These are phyloP conservation scores for Meiosimyza platycephala DNA, from an alignment of 2,888 invertebrate species.

Conservation along the genomic window DNA sequence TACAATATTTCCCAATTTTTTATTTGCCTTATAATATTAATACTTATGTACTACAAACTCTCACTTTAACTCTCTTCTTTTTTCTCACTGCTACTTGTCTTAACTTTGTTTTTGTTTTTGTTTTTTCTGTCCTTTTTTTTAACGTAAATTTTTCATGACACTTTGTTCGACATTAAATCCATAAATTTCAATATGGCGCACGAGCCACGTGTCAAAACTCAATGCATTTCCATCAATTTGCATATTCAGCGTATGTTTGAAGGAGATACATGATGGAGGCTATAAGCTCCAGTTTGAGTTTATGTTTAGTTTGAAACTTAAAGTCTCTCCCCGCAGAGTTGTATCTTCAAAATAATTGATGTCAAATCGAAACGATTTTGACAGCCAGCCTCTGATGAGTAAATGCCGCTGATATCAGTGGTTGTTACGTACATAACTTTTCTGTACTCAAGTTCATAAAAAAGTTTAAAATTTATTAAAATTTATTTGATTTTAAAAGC, in stretches of 20 bases:
- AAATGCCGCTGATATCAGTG: background rate
- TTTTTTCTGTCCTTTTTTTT: background rate
- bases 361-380: constrained; percentile 35
- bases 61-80: background rate
- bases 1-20: no score
- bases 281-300: no score
- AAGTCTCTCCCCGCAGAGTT: constrained; percentile 10
- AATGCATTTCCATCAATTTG: constrained; percentile 23
- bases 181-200: constrained; percentile 45
- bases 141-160: constrained; percentile 35
- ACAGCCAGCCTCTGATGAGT: constrained; percentile 26
- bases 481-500: constrained; percentile 25
- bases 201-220: constrained; percentile 47
- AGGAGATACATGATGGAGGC: no score
- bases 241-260: constrained; percentile 3
- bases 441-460: background rate
- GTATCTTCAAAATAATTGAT: constrained; percentile 40
- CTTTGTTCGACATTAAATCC: constrained; percentile 45
- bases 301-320: no score
- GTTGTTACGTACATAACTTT: background rate
- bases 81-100: background rate
- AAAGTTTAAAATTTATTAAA: no score
- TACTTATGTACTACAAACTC: background rate
- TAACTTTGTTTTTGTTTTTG: background rate
- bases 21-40: no score